Evolutionary conservation across 2,113 vertebrate genomes (phyloP), one percentile per base, ranked within the genome.

Genomic region (Nymphicus hollandicus): DNA sequence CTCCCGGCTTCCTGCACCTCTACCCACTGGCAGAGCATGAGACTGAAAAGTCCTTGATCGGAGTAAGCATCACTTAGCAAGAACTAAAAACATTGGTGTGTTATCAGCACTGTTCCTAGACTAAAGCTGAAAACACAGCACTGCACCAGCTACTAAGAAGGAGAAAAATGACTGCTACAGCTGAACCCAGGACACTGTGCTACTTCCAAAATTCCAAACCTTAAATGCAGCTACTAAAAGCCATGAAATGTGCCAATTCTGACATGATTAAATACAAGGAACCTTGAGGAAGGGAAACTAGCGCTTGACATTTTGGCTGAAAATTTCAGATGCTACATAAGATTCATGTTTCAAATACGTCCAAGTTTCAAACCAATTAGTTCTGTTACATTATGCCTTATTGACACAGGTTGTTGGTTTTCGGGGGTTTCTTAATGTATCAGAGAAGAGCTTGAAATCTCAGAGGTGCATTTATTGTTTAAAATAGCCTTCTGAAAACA

Each of bases 271-370:
- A 88, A 47, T 33, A 27, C 23, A 15, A 91, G 69, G 31, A 68
- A 12, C 4, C 17, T 7, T 10, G 17, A n/a, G 29, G 37, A 83
- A 70, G 20, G 28, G 35, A 33, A 56, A 43, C 6, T 18, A 9
- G 6, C 9, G 10, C 65, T 58, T 77, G 39, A 86, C 82, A 52
- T 65, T 76, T 31, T 86, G 71, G 7, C 53, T n/a, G 27, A 80
- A 65, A 29, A 65, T 52, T 41, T 43, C 29, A 52, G 46, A 16
- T 39, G 16, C 22, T 81, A 3, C 0, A 0, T 24, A 52, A 43
- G 29, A 80, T 13, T 65, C 6, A 5, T 37, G 6, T 56, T 90
- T 77, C 49, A 61, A 12, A 4, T 41, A 74, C 85, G 47, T 8
- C 35, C 0, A 10, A 83, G 41, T 61, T 69, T 65, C 12, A 49